Evolutionary conservation across 2,888 invertebrate genomes (phyloP).

Genomic region (Calliphora vomitoria): DNA sequence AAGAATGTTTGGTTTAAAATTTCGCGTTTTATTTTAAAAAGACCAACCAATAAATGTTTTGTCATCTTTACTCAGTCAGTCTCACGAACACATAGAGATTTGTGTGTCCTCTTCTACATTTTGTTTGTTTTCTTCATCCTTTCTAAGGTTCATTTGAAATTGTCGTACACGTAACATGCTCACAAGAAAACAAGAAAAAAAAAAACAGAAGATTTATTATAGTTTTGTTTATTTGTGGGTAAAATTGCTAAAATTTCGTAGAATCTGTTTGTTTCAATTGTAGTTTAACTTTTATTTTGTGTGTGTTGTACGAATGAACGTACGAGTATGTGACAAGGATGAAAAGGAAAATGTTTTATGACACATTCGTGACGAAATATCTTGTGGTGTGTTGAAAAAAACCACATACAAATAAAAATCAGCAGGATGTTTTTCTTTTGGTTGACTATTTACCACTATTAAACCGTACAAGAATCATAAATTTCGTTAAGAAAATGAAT

Average conservation of each 20-base stretch:
- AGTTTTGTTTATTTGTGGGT: neutral
- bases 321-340: neutral
- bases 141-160: neutral
- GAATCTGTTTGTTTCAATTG: constrained; percentile 1
- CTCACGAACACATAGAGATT: neutral
- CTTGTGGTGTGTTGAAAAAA: constrained; percentile 40
- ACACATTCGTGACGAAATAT: constrained; percentile 60
- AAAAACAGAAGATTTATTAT: constrained; percentile 7
- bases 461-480: constrained; percentile 18
- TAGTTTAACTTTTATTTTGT: neutral
- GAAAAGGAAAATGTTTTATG: constrained; percentile 47
- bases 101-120: neutral
- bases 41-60: neutral
- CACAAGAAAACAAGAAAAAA: neutral
- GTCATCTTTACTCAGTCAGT: neutral
- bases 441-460: constrained; percentile 8
- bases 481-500: neutral
- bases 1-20: neutral
- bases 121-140: neutral
- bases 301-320: neutral
- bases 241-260: constrained; percentile 15
- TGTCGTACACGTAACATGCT: constrained; percentile 18
- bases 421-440: constrained; percentile 20
- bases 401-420: constrained; percentile 46
- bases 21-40: neutral